Base-by-base conservation (phyloP, 2,797 vertebrate genomes). In the Silurus lanzhouensis region DNA sequence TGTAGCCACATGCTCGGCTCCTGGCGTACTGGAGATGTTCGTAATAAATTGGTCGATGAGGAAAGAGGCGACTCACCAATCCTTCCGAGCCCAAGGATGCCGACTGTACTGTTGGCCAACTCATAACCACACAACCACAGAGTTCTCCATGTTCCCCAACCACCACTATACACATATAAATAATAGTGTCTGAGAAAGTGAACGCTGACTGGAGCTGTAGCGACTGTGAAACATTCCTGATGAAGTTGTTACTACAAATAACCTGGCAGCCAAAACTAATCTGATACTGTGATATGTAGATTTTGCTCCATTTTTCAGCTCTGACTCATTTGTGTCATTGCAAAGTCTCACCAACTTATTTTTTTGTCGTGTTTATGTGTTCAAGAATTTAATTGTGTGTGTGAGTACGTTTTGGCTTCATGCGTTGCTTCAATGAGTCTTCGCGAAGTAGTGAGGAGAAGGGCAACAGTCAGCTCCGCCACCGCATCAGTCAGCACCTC, bases 91-190 rank as follows among this genome's bases (percentile, higher is more conserved):
- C 96, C 96, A 2, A 97, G 87, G 80, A 96, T 96, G 13, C 96
- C 96, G 85, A 96, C 95, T 31, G 96, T 96, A 91, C 96, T 96
- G 91, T 94, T 92, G 57, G 93, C 94, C 68, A 97, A 89, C 81
- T 95, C 93, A 44, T 94, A 85, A 61, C 93, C 93, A 90, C 96
- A 95, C 84, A 95, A 90, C 95, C 95, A 96, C 84, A 96, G 86
- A 57, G 95, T 95, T 64, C 94, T 95, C 95, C 95, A 96, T 6
- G 94, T 96, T 25, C 95, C 95, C 95, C 93, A 97, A 72, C 96
- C 96, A 12, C 94, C 93, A 3, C 96, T 96, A 84, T 81, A 85
- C 72, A 90, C 6, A 87, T 17, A 25, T 46, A 82, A 25, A 66
- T 44, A n/a, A 13, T 6, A 25, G 12, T 20, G 66, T 38, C 22